Evolutionary conservation across 1,140 invertebrate species (phyloP), one percentile per base, ranked within the genome.

Genomic region (Phymorhynchus buccinoides): DNA sequence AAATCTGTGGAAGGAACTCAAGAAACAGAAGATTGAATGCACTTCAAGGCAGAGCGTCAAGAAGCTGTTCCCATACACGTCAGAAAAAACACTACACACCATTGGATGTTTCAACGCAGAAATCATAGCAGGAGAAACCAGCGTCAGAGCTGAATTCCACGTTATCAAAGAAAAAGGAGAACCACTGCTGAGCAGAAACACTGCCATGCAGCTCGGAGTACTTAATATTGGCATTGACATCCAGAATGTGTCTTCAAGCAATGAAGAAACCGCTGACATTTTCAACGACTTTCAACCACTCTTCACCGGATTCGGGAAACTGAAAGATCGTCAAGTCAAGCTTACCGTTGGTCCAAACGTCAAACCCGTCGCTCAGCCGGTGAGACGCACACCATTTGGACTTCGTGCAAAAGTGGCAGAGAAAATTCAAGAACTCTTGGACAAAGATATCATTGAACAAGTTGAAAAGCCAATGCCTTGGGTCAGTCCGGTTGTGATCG

Each of bases 401-500:
- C 84, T 85, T 6, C 0, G 1, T 37, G 30, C 1, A 27, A 73
- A 84, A 42, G 71, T 90, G 7, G 83, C 87, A 75, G 44, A 80
- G 18, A 87, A 91, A 84, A 73, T 90, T 3, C 35, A 87, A n/a
- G 85, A 88, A 83, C 68, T 88, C 30, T 18, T 88, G 66, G 84
- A 88, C 41, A 18, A 85, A 37, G 89, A 88, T 35, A 88, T 90
- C 9, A 89, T 90, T 48, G 90, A 91, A 83, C 42, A 85, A 66
- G 84, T 86, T 6, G 42, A 62, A 42, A 90, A 85, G n/a, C 91
- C 87, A 37, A 90, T 86, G 16, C 78, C 84, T 16, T 92, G 89
- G 90, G 87, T 91, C 1, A 89, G 86, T 16, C 85, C 89, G 37
- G 85, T 91, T 68, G 86, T 89, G 12, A 87, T 89, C 18, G 82